These are phyloP conservation scores for Halcyon leucocephala DNA, from an alignment of 2,797 vertebrate genomes.

Conservation along the genomic window DNA sequence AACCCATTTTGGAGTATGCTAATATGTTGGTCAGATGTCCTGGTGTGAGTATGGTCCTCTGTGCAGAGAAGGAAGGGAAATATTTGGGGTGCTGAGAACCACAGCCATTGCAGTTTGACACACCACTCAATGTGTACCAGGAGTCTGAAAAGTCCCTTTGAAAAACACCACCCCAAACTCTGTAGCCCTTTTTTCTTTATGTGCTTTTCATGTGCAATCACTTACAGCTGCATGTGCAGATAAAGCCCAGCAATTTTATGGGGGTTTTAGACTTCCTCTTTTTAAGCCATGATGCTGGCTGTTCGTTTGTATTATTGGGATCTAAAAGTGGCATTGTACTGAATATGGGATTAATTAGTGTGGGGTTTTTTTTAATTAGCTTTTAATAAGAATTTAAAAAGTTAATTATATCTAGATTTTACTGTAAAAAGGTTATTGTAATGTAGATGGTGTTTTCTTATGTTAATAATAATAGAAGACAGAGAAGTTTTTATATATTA, in stretches of 20 bases:
- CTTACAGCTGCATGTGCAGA: background rate
- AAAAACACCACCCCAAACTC: background rate
- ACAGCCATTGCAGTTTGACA: background rate
- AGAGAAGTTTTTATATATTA: background rate
- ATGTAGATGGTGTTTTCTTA: background rate
- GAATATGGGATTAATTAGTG: background rate
- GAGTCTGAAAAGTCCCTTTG: background rate
- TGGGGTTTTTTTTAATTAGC: background rate
- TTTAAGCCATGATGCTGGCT: background rate
- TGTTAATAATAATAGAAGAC: background rate
- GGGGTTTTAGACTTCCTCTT: background rate
- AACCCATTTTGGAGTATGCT: background rate
- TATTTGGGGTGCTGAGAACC: background rate
- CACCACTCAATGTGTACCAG: background rate
- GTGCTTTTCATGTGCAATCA: background rate
- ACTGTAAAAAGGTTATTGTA: background rate
- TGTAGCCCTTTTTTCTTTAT: background rate
- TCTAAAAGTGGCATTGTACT: background rate
- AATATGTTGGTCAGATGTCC: background rate
- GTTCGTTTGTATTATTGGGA: background rate
- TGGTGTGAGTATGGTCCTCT: background rate
- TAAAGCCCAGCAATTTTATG: background rate
- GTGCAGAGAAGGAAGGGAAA: background rate
- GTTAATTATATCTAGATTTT: background rate
- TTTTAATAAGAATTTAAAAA: background rate